phyloP scores from a whole-genome alignment of 2,113 vertebrate genomes.

The Poecile atricapillus region DNA sequence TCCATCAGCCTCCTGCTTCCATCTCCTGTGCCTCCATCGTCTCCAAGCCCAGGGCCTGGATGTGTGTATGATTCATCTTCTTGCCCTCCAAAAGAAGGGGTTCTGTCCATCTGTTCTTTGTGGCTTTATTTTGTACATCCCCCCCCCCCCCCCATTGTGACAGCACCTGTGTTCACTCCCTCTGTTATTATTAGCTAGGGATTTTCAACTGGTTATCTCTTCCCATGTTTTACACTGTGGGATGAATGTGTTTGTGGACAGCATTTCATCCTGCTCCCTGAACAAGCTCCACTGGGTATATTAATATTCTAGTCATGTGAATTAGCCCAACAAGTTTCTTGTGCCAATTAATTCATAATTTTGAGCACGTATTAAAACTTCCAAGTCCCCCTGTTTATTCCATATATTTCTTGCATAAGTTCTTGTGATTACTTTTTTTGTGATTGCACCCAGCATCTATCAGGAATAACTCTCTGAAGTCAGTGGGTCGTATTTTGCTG shows the following conservation, averaged over 20 bases:
- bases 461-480: slow-evolving; percentile 8
- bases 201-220: slow-evolving; percentile 6
- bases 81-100: not conserved
- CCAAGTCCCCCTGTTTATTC: slow-evolving; percentile 40
- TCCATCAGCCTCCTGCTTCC: not conserved
- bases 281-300: not conserved
- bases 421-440: slow-evolving; percentile 2
- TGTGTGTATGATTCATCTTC: not conserved
- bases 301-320: slow-evolving; percentile 47
- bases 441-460: not conserved
- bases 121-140: not conserved
- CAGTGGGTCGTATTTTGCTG: not conserved
- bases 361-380: slow-evolving; percentile 46
- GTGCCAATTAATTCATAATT: slow-evolving; percentile 47
- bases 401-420: slow-evolving; percentile 29
- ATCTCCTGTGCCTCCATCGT: not conserved
- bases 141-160: not conserved
- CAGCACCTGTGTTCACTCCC: not conserved
- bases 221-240: not conserved
- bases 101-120: slow-evolving; percentile 42
- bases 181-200: not conserved
- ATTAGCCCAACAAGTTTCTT: slow-evolving; percentile 15
- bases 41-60: not conserved
- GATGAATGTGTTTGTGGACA: not conserved
- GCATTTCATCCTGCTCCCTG: not conserved